phyloP scores from a whole-genome alignment of 2,888 invertebrate genomes.

The Dinocampus coccinellae region DNA sequence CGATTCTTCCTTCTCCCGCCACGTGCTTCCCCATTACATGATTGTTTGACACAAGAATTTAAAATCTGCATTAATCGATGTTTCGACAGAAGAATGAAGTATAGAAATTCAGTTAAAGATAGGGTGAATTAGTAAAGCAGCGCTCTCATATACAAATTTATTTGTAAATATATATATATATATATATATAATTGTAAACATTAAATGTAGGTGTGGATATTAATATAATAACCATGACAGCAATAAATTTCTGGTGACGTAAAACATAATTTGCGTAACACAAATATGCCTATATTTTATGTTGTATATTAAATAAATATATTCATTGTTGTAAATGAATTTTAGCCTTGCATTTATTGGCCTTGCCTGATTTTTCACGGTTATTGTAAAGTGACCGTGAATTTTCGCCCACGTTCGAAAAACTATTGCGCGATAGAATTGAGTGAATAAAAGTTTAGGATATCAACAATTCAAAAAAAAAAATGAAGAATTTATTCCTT shows the following conservation, averaged over 20 bases:
- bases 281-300: neutral
- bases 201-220: neutral
- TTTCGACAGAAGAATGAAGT: too few species aligned
- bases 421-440: neutral
- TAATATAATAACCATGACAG: neutral
- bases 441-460: neutral
- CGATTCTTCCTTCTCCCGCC: too few species aligned
- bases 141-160: too few species aligned
- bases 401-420: neutral
- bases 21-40: too few species aligned
- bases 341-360: neutral
- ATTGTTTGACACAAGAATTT: too few species aligned
- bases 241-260: neutral
- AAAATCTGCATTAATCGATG: too few species aligned
- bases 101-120: too few species aligned
- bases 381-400: neutral
- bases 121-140: too few species aligned
- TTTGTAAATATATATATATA: too few species aligned
- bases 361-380: slow-evolving; percentile 10
- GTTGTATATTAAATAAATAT: neutral
- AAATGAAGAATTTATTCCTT: too few species aligned
- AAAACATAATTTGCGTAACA: neutral
- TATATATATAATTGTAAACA: too few species aligned
- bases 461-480: too few species aligned
- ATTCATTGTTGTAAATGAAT: neutral